phyloP scores from a whole-genome alignment of 92 coral and sea anemone genomes.

The Epizoanthus scotinus region DNA sequence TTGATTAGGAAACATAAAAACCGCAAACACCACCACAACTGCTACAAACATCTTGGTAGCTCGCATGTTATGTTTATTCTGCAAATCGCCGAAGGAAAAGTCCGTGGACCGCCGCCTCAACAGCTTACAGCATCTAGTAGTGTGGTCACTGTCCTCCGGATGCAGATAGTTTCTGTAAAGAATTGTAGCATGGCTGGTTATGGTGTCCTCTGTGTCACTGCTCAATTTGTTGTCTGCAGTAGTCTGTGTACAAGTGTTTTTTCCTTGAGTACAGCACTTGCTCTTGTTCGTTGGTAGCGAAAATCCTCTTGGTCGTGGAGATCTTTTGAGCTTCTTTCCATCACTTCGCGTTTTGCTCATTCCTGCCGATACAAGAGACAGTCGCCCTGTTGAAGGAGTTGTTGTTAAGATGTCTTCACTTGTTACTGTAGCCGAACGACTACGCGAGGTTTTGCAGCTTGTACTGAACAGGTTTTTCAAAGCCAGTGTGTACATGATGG shows the following conservation, averaged over 20 bases:
- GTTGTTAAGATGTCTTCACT: not conserved
- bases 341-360: not conserved
- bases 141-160: not conserved
- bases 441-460: conserved; percentile 53
- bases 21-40: conserved; percentile 71
- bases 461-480: conserved; percentile 70
- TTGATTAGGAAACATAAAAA: conserved; percentile 87
- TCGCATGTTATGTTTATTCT: conserved; percentile 58
- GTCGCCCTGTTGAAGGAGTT: not conserved
- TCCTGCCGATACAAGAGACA: conserved; percentile 9
- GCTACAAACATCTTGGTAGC: conserved; percentile 79
- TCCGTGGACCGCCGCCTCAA: not conserved
- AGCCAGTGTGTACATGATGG: conserved; percentile 78
- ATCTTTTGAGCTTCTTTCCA: not conserved
- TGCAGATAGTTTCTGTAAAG: not conserved
- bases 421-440: conserved; percentile 15
- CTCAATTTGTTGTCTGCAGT: not conserved
- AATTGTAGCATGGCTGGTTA: not conserved
- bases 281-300: conserved; percentile 26
- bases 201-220: not conserved
- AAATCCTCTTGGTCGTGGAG: conserved; percentile 15
- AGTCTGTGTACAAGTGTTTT: not conserved
- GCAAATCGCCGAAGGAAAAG: not conserved
- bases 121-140: not conserved
- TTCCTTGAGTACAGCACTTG: conserved; percentile 7